Evolutionary conservation across 2,797 vertebrate genomes (phyloP), one percentile per base, ranked within the genome.

Genomic region (Coregonus suidteri): DNA sequence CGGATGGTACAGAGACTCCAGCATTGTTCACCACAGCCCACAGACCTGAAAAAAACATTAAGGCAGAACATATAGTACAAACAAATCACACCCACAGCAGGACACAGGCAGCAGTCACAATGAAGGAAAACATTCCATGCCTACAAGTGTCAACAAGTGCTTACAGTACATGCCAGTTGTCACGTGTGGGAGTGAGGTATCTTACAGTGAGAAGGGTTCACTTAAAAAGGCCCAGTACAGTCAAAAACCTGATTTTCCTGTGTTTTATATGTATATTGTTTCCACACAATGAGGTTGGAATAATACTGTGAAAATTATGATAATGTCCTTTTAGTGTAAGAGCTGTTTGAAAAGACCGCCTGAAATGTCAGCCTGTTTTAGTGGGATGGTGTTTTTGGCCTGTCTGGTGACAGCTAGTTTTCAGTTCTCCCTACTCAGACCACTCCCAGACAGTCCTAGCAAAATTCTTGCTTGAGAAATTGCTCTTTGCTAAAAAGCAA

Each of bases 1-100:
- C 87, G 52, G 84, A 78, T 16, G 87, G 85, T 16, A 85, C 64
- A 4, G 84, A 77, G n/a, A 90, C 75, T 3, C 88, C 90, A 11
- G 90, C 88, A 13, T 91, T 90, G 80, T 90, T 90, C 18, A 90
- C 83, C 74, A 91, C 77, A 3, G 86, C 85, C 88, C 90, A 91
- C 20, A 91, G 87, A 85, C 90, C 90, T 90, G 41, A 77, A 37
- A 81, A 56, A 16, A 7, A 20, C 34, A 59, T 11, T 7, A 64
- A 64, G 11, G 59, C 59, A 64, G 59, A 25, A 25, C 59, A 64
- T 6, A 25, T 20, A 30, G 20, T 64, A 64, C 59, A 25, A 7
- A 67, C 41, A n/a, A 15, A 34, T 68, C 30, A 37, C 66, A 34
- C 11, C 34, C 30, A 34, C 31, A 30, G 31, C 31, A 35, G 1